phyloP scores from a whole-genome alignment of 2,113 vertebrate genomes.

The Gambusia holbrooki region DNA sequence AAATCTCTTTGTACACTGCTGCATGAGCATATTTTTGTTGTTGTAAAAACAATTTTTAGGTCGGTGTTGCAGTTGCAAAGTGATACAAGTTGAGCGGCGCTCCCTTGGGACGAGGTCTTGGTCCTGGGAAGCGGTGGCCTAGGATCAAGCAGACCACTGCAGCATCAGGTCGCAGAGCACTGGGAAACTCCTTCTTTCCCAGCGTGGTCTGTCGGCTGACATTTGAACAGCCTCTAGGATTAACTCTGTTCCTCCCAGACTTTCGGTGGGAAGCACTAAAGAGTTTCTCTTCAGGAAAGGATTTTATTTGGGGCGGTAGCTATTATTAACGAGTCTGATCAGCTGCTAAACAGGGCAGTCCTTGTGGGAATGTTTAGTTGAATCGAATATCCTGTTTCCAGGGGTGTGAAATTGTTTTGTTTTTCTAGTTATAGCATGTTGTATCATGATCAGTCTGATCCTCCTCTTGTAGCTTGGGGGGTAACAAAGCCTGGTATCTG shows the following conservation, averaged over 20 bases:
- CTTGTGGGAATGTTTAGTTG: constrained; percentile 74
- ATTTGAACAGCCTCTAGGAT: constrained; percentile 54
- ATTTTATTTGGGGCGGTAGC: constrained; percentile 67
- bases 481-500: constrained; percentile 67
- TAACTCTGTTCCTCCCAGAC: constrained; percentile 59
- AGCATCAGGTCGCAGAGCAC: constrained; percentile 45
- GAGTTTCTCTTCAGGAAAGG: constrained; percentile 61
- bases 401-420: constrained; percentile 53
- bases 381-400: constrained; percentile 53
- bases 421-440: constrained; percentile 52
- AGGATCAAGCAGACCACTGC: constrained; percentile 61
- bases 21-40: neutral
- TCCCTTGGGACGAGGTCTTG: constrained; percentile 70
- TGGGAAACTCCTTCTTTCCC: constrained; percentile 67
- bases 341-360: constrained; percentile 52
- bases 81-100: constrained; percentile 29
- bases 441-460: constrained; percentile 61
- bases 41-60: constrained; percentile 33
- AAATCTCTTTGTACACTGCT: neutral
- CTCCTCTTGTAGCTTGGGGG: constrained; percentile 47
- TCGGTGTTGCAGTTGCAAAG: constrained; percentile 46
- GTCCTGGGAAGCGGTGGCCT: constrained; percentile 78
- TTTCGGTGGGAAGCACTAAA: constrained; percentile 74
- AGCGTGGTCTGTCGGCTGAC: constrained; percentile 57
- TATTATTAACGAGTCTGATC: constrained; percentile 70